Evolutionary conservation across 2,113 vertebrate genomes (phyloP).

Genomic region (Rhinoptilus africanus): DNA sequence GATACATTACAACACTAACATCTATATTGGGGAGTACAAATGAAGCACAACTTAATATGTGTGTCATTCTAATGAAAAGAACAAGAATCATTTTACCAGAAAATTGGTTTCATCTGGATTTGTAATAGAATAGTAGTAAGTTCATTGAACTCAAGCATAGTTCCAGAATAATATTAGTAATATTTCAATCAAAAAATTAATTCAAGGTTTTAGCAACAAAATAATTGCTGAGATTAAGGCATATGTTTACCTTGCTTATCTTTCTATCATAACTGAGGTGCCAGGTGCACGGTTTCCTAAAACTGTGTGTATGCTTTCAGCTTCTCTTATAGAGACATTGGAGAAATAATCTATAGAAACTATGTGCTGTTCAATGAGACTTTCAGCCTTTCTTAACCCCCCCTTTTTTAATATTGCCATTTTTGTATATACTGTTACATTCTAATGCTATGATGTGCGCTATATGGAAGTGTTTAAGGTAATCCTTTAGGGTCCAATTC

Average conservation of each 20-base stretch:
- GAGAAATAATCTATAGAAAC: slow-evolving; percentile 15
- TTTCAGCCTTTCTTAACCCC: slow-evolving; percentile 36
- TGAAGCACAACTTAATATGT: slow-evolving; percentile 69
- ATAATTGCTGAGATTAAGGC: slow-evolving; percentile 47
- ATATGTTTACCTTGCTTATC: neutral
- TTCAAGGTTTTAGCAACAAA: slow-evolving; percentile 42
- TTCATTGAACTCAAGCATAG: slow-evolving; percentile 47
- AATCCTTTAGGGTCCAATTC: slow-evolving; percentile 66
- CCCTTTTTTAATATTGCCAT: slow-evolving; percentile 1
- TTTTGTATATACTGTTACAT: slow-evolving; percentile 63
- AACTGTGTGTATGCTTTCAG: neutral
- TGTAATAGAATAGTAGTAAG: slow-evolving; percentile 64
- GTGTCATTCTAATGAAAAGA: slow-evolving; percentile 72
- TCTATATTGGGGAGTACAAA: slow-evolving; percentile 56
- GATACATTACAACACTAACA: slow-evolving; percentile 51
- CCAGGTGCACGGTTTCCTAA: neutral
- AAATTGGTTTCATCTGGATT: slow-evolving; percentile 79
- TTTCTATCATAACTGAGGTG: neutral
- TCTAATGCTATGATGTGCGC: slow-evolving; percentile 60
- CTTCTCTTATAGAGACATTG: neutral
- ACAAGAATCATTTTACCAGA: slow-evolving; percentile 69
- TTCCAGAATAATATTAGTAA: slow-evolving; percentile 70
- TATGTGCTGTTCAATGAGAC: slow-evolving; percentile 27
- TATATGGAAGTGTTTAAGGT: slow-evolving; percentile 68
- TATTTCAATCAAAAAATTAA: slow-evolving; percentile 51